These are phyloP conservation scores for Spongia lamella DNA, from an alignment of 37 sponge, comb jelly and placozoan genomes.

Conservation along the genomic window DNA sequence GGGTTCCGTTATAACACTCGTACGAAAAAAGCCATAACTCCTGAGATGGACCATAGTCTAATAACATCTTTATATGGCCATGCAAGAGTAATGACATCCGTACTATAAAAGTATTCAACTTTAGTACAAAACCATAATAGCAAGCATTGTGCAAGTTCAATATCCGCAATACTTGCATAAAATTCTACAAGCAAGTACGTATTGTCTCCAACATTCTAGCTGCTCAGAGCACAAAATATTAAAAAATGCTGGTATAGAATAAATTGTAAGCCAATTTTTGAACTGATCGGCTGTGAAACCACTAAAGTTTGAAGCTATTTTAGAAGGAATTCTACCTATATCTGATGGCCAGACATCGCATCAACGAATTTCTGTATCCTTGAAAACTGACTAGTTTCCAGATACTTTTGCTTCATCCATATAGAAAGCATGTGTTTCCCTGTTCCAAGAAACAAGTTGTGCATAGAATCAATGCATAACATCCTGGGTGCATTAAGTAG, in stretches of 20 bases:
- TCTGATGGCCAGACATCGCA: slow-evolving; percentile 18
- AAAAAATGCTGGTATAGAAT: slow-evolving; percentile 20
- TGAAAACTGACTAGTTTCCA: background rate
- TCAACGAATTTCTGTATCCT: slow-evolving; percentile 15
- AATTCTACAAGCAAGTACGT: slow-evolving; percentile 32
- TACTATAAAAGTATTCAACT: slow-evolving; percentile 24
- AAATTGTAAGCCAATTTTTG: slow-evolving; percentile 34
- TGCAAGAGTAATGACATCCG: slow-evolving; percentile 28
- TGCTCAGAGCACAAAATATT: slow-evolving; percentile 37
- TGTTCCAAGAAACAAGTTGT: slow-evolving; percentile 37
- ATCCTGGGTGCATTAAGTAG: slow-evolving; percentile 8
- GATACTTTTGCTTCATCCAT: slow-evolving; percentile 1
- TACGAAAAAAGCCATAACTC: slow-evolving; percentile 43
- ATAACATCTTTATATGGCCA: slow-evolving; percentile 27
- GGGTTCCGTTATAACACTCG: slow-evolving; percentile 45
- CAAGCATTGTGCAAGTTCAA: slow-evolving; percentile 30
- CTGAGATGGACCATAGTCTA: slow-evolving; percentile 45
- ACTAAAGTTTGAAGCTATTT: slow-evolving; percentile 14
- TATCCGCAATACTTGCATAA: slow-evolving; percentile 15
- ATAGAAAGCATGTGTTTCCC: slow-evolving; percentile 27
- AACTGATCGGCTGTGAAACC: slow-evolving; percentile 48
- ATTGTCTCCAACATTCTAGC: slow-evolving; percentile 40
- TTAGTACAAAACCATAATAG: slow-evolving; percentile 41
- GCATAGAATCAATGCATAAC: slow-evolving; percentile 21
- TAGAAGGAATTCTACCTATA: slow-evolving; percentile 11